Base-by-base conservation (phyloP, 2,888 invertebrate genomes). In the Caenorhabditis japonica region DNA sequence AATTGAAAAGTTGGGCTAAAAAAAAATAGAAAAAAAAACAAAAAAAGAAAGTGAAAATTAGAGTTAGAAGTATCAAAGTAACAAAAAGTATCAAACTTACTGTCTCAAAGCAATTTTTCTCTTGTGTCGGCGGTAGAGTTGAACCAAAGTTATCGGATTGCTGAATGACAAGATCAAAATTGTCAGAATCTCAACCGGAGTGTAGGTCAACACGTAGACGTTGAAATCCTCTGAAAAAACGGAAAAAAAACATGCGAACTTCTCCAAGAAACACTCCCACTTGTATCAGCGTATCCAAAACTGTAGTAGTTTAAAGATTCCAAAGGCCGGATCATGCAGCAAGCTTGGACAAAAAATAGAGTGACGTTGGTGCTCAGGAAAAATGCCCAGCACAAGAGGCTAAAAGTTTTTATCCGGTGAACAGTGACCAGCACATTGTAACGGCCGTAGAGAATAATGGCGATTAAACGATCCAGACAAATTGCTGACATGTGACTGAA, bases 401-500 rank as follows among this genome's bases (percentile, higher is more conserved):
- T 85, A 49, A 81, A 80, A 38, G 33, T 51, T 51, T 49, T 69
- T 33, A 81, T 77, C 44, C 85, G 69, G 33, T 53, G 55, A 3
- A 77, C 73, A 1, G 84, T 82, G 10, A 87, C 80, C n/a, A 87
- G 68, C 39, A 71, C 70, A 46, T 79, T 82, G 74, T 87, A 87
- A 23, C 79, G 66, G 13, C 84, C 82, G 60, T 84, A 84, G 5
- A 85, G 71, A 53, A 84, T 82, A 19, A 87, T 86, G 21, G 87
- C 87, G 7, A 86, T 73, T 36, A 85, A 73, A 17, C 87, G 80
- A 61, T 87, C 87, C n/a, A 87, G 53, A 46, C 87, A 85, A 39
- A 87, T 87, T 25, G 86, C 87, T 1, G 84, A 81, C 86, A 86
- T 86, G 69, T 86, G 85, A 34, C 84, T 84, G 70, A 44, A 82